Conservation (phyloP, 2,113 vertebrate species). For the Mungos mungo region DNA sequence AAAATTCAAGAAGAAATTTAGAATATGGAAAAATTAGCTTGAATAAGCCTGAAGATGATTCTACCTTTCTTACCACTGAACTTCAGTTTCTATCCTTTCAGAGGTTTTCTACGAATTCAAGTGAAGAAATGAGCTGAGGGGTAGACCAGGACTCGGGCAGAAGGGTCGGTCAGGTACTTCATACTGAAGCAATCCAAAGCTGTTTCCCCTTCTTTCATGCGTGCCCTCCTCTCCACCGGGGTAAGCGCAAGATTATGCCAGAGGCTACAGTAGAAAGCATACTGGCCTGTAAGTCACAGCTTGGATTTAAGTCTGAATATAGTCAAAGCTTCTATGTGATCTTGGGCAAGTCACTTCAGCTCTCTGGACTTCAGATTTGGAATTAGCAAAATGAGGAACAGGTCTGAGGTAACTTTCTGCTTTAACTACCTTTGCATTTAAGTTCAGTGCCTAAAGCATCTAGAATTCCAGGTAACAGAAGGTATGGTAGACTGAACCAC, state of each 20-base stretch:
- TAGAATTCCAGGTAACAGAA: slow-evolving; percentile 27
- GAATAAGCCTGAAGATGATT: slow-evolving; percentile 46
- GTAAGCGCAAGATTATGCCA: background rate
- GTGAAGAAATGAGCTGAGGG: slow-evolving; percentile 15
- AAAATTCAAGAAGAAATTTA: slow-evolving; percentile 37
- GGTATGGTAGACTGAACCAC: background rate
- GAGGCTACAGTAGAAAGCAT: background rate
- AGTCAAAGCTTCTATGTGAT: background rate
- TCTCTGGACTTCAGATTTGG: background rate
- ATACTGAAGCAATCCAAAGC: background rate
- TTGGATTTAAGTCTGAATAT: background rate
- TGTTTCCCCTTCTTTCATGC: background rate
- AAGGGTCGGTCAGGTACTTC: background rate
- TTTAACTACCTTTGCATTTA: slow-evolving; percentile 20
- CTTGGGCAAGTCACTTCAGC: background rate
- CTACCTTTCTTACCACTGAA: background rate
- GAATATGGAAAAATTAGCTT: slow-evolving; percentile 4
- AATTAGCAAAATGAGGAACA: background rate
- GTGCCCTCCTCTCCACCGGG: background rate
- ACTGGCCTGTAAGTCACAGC: background rate
- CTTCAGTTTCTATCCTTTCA: background rate
- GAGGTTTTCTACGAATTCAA: slow-evolving; percentile 30
- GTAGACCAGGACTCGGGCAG: background rate
- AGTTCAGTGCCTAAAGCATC: background rate
- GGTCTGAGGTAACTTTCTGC: background rate